Evolutionary conservation across 2,113 vertebrate genomes (phyloP).

Genomic region (Plecturocebus donacophilus): DNA sequence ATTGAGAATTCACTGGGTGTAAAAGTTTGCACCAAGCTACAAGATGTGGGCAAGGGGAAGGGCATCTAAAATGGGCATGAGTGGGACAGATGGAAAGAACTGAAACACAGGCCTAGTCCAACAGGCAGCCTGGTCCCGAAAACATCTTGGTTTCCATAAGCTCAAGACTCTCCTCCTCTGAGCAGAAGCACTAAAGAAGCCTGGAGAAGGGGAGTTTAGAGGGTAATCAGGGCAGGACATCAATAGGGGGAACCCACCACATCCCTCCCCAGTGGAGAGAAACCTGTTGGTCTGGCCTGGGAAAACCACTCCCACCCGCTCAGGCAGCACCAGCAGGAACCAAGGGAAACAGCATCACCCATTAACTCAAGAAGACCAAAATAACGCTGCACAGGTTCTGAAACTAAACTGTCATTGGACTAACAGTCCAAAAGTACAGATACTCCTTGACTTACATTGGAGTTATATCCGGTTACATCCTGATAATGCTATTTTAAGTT

Average conservation of each 20-base stretch:
- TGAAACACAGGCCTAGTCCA: neutral
- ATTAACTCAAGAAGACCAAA: neutral
- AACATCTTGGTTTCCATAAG: neutral
- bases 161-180: rapidly evolving
- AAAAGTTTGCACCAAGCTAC: neutral
- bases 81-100: neutral
- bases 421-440: neutral
- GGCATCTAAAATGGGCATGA: neutral
- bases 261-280: neutral
- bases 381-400: neutral
- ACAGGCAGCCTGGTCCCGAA: too few species aligned
- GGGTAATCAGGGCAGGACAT: neutral
- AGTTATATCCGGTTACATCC: neutral
- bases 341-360: neutral
- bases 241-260: too few species aligned
- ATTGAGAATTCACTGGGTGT: neutral
- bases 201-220: too few species aligned
- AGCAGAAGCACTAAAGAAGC: neutral
- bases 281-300: neutral
- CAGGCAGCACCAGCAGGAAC: neutral
- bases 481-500: neutral
- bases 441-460: neutral
- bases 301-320: neutral
- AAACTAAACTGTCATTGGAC: neutral
- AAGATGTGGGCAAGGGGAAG: neutral